Conservation (phyloP, 2,113 vertebrate genomes). For the Chamaea fasciata region DNA sequence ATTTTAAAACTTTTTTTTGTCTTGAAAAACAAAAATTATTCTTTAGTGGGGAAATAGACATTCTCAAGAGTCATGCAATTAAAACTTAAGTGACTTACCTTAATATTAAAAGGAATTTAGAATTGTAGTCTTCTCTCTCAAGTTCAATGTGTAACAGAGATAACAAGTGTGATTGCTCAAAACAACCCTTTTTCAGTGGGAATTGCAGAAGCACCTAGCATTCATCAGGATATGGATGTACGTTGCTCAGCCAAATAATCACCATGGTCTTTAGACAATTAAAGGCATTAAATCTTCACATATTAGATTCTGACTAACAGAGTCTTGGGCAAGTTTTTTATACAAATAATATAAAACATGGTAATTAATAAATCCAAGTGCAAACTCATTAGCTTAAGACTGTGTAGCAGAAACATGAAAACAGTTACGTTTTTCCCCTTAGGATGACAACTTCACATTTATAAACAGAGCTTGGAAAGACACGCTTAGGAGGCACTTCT, state of each 20-base stretch:
- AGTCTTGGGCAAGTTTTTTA: neutral
- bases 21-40: neutral
- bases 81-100: neutral
- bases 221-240: neutral
- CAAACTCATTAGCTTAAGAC: slow-evolving; percentile 14
- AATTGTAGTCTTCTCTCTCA: neutral
- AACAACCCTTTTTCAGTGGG: neutral
- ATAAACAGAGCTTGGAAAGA: neutral
- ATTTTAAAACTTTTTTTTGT: neutral
- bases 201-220: neutral
- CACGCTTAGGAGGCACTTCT: neutral
- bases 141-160: neutral
- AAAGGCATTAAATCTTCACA: neutral
- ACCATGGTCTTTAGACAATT: neutral
- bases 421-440: neutral
- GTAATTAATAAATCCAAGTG: slow-evolving; percentile 18
- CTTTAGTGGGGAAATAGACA: neutral
- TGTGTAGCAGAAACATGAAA: neutral
- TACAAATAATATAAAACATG: neutral
- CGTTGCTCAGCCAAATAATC: neutral
- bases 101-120: neutral
- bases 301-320: neutral
- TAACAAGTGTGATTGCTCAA: neutral
- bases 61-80: neutral
- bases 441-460: neutral